These are phyloP conservation scores for Drosophila varians DNA, from an alignment of 1,140 invertebrate species.

Conservation along the genomic window DNA sequence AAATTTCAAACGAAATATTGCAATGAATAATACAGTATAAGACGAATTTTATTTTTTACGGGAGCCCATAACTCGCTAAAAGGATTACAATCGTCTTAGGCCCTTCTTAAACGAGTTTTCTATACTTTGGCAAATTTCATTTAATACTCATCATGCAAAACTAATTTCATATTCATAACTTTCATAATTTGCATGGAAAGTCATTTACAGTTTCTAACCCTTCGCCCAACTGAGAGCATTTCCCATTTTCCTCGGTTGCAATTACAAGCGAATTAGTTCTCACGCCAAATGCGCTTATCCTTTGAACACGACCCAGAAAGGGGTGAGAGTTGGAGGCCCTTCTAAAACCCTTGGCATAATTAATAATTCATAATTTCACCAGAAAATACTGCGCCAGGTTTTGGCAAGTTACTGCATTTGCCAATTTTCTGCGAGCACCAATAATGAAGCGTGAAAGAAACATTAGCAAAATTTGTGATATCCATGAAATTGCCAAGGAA, in stretches of 20 bases:
- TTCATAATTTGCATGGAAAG: slow-evolving; percentile 63
- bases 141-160: slow-evolving; percentile 32
- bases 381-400: slow-evolving; percentile 29
- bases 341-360: slow-evolving; percentile 48
- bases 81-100: slow-evolving; percentile 9
- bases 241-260: slow-evolving; percentile 26
- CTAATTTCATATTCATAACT: slow-evolving; percentile 73
- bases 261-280: slow-evolving; percentile 75
- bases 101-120: background rate
- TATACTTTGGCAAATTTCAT: slow-evolving; percentile 16
- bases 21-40: background rate
- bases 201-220: slow-evolving; percentile 32
- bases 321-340: slow-evolving; percentile 19
- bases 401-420: slow-evolving; percentile 27
- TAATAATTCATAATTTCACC: slow-evolving; percentile 71
- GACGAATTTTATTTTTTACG: background rate
- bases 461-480: slow-evolving; percentile 57
- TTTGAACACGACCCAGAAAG: slow-evolving; percentile 26
- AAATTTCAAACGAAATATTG: slow-evolving; percentile 31
- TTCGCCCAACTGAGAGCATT: slow-evolving; percentile 17
- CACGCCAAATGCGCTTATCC: slow-evolving; percentile 67
- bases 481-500: slow-evolving; percentile 65
- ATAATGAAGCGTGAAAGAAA: slow-evolving; percentile 69
- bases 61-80: background rate
- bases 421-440: slow-evolving; percentile 41